These are phyloP conservation scores for Nomada fabriciana DNA, from an alignment of 2,888 invertebrate species.

Conservation along the genomic window DNA sequence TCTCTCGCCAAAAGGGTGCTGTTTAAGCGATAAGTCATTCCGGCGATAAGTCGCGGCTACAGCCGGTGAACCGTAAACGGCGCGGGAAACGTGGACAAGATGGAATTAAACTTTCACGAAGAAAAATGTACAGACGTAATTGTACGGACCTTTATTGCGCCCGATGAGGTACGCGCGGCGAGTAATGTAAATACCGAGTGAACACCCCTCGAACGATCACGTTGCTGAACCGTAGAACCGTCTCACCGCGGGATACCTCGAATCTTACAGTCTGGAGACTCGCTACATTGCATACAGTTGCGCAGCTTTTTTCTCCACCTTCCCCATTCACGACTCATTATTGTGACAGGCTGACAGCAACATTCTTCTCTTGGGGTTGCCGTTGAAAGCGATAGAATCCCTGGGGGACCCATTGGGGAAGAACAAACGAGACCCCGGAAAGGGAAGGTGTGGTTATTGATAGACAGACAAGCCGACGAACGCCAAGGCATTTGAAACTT, in stretches of 20 bases:
- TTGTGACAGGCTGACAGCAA: neutral
- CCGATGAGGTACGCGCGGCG: constrained; percentile 38
- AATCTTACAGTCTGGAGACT: constrained; percentile 13
- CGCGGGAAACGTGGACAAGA: constrained; percentile 59
- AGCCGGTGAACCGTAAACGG: constrained; percentile 63
- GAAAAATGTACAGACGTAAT: constrained; percentile 65
- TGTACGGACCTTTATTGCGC: constrained; percentile 42
- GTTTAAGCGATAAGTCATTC: constrained; percentile 81
- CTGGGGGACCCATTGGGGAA: constrained; percentile 10
- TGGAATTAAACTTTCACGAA: constrained; percentile 68
- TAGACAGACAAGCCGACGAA: constrained; percentile 59
- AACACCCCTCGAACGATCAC: constrained; percentile 21
- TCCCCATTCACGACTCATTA: constrained; percentile 31
- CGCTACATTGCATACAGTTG: constrained; percentile 32
- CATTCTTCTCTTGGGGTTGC: constrained; percentile 8
- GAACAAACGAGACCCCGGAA: constrained; percentile 36
- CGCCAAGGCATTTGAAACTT: constrained; percentile 66
- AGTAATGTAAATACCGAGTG: constrained; percentile 56
- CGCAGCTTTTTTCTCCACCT: constrained; percentile 13
- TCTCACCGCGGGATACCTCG: constrained; percentile 42
- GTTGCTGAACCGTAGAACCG: constrained; percentile 37
- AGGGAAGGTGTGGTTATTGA: constrained; percentile 54
- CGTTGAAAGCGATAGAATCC: constrained; percentile 25
- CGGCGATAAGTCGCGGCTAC: constrained; percentile 77
- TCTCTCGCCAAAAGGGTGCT: constrained; percentile 63